A percentile compares a stretch with the other conserved stretches of the same genome.
Evolutionary conservation across 2,113 vertebrate genomes (phyloP).

Genomic region (Phrynocephalus versicolor): DNA sequence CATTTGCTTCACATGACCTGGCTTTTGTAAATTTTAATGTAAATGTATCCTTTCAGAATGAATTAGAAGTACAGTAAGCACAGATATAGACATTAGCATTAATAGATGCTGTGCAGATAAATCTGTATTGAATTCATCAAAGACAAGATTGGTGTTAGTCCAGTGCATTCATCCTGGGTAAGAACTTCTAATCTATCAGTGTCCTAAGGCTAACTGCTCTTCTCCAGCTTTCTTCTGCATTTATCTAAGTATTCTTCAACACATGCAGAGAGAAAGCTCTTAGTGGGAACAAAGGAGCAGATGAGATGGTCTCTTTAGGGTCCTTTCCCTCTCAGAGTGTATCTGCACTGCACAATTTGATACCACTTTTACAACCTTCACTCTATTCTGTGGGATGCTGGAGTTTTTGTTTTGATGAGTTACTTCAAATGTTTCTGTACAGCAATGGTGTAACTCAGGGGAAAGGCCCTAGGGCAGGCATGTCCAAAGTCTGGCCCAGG

Average conservation of each 20-base stretch:
- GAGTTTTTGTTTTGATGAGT: too few species aligned
- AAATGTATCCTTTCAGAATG: constrained; percentile 53
- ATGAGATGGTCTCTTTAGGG: not conserved
- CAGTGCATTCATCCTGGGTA: constrained; percentile 53
- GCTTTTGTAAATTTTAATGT: constrained; percentile 59
- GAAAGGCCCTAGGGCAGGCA: too few species aligned
- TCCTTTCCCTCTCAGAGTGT: not conserved
- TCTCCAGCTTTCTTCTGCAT: constrained; percentile 25
- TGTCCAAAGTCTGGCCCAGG: too few species aligned
- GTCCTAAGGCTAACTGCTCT: constrained; percentile 4
- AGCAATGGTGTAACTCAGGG: too few species aligned
- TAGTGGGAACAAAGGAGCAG: not conserved
- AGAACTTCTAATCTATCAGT: constrained; percentile 14
- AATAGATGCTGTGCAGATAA: constrained; percentile 55
- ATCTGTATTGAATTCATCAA: constrained; percentile 45
- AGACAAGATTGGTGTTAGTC: constrained; percentile 53
- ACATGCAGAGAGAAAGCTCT: constrained; percentile 1
- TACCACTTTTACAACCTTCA: too few species aligned
- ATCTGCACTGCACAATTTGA: too few species aligned
- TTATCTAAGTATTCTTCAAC: constrained; percentile 38
- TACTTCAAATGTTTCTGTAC: too few species aligned
- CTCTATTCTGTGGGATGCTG: too few species aligned
- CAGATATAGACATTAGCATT: constrained; percentile 51
- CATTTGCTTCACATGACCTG: constrained; percentile 50
- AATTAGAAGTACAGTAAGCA: constrained; percentile 56